These are phyloP conservation scores for Cacatua alba DNA, from an alignment of 2,113 vertebrate species.

Conservation along the genomic window DNA sequence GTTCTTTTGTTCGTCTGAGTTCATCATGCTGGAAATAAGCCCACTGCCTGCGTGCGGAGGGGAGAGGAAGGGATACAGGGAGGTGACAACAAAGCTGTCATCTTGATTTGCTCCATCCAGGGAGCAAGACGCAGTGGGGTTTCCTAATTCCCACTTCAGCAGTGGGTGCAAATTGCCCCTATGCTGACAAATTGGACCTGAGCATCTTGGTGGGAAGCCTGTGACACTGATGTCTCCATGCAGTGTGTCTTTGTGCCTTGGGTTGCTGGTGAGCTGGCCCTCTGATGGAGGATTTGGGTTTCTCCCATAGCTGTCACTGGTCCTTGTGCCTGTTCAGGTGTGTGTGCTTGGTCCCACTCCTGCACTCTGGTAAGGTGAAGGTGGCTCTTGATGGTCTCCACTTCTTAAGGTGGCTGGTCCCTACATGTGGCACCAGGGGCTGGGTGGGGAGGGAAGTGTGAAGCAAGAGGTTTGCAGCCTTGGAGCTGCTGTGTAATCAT, in stretches of 20 bases:
- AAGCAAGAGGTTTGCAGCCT: not conserved
- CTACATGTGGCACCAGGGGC: fast-evolving
- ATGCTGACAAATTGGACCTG: fast-evolving
- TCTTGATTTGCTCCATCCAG: not conserved
- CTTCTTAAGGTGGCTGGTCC: not conserved
- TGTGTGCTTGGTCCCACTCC: fast-evolving
- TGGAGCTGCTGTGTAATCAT: fast-evolving
- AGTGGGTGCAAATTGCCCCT: not conserved
- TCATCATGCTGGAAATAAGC: not conserved
- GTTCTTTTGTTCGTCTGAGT: not conserved
- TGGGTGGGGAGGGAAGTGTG: not conserved
- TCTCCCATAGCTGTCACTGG: not conserved
- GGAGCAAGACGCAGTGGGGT: not conserved
- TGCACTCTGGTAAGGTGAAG: not conserved
- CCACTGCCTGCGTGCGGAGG: fast-evolving
- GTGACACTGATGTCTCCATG: fast-evolving
- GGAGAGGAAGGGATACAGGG: not conserved
- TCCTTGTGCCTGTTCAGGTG: fast-evolving
- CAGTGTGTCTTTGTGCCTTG: too few species aligned
- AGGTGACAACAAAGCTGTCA: fast-evolving
- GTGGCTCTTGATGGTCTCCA: not conserved
- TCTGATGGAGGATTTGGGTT: not conserved
- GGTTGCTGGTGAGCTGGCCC: not conserved
- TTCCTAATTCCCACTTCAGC: fast-evolving
- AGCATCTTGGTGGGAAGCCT: not conserved